Base-by-base conservation (phyloP, 2,888 invertebrate genomes). In the Trachelus iudaicus region DNA sequence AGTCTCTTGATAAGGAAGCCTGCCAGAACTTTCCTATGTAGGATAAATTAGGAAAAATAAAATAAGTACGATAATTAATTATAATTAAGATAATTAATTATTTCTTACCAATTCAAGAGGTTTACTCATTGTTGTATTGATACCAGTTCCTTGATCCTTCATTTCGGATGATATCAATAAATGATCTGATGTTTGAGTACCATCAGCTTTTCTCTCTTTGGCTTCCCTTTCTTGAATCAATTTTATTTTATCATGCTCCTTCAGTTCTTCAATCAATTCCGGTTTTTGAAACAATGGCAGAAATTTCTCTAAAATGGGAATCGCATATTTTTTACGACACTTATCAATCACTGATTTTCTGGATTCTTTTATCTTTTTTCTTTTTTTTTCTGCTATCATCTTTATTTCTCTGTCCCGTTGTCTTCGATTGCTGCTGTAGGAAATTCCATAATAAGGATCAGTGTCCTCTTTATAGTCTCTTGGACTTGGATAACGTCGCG, bases 1-100 rank as follows among this genome's bases (percentile, higher is more conserved):
- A 1, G 83, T 85, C 71, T 85, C 86, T 74, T 89, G 88, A 79
- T 88, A 87, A 1, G 87, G 84, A 23, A 84, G 75, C 71, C 34
- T 71, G 2, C 34, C 71, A 31, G 30, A 12, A 34, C 34, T 71
- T 31, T 71, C 71, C 71, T 71, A 71, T 56, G 23, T 56, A 56
- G 1, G 23, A 56, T 2, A 23, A 56, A 23, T 56, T 23, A 9
- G 23, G 15, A 56, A 56, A 56, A 23, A 56, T 23, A 56, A 23
- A 23, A 56, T 56, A 15, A 6, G 15, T 56, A n/a, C n/a, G n/a
- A n/a, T 56, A 23, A 56, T 56, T 15, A 15, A 56, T 56, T 23
- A 23, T 56, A 56, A 56, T 23, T 23, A 56, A 56, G 23, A 56
- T 2, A 6, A 56, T 56, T 23, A 56, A 56, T 56, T 56, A 23